These are phyloP conservation scores for Xenotilapia leptura DNA, from an alignment of 2,113 vertebrate species.

Conservation along the genomic window DNA sequence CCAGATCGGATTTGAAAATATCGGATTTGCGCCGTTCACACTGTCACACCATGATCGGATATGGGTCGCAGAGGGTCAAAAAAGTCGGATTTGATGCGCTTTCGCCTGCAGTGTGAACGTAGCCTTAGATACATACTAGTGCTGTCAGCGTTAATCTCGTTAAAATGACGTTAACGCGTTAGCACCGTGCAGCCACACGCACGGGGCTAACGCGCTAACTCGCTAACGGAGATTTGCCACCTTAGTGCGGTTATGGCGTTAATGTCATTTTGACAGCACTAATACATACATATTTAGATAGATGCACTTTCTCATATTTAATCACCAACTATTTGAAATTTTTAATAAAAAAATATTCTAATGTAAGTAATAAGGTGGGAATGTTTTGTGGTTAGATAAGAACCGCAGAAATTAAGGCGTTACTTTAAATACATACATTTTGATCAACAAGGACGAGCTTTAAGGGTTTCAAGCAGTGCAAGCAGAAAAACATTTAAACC, in stretches of 20 bases:
- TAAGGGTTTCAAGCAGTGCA: not conserved
- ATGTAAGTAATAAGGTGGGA: not conserved
- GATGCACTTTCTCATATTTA: not conserved
- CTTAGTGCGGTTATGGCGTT: rapidly evolving
- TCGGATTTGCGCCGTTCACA: too few relatives aligned
- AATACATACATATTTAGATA: not conserved
- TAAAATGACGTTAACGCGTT: not conserved
- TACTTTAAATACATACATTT: not conserved
- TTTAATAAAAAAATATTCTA: not conserved
- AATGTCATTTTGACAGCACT: not conserved
- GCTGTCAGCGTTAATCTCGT: not conserved
- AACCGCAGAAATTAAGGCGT: not conserved
- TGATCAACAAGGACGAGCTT: not conserved
- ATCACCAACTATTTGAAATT: not conserved
- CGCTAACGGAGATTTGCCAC: not conserved
- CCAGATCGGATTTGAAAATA: too few relatives aligned
- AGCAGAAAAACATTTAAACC: not conserved
- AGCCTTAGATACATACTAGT: not conserved
- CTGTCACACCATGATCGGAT: too few relatives aligned
- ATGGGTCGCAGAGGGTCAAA: too few relatives aligned
- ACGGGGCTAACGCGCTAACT: rapidly evolving
- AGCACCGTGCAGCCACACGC: not conserved
- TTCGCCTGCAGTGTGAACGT: too few relatives aligned
- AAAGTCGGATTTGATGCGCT: too few relatives aligned
- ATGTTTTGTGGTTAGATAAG: not conserved